phyloP scores from a whole-genome alignment of 2,888 invertebrate species.

The Malacosoma neustria region DNA sequence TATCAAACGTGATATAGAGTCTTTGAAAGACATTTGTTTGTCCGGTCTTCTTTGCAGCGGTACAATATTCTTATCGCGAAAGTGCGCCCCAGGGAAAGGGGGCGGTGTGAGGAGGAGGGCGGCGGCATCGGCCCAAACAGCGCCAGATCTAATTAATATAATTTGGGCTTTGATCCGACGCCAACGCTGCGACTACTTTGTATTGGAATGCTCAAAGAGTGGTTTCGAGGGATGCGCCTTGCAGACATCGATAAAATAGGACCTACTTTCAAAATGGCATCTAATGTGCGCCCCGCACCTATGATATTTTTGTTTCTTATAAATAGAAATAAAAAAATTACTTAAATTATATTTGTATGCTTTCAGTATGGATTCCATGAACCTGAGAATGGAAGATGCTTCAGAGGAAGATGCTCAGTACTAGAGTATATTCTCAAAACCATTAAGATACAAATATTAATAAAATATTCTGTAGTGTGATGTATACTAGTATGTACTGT shows the following conservation, averaged over 20 bases:
- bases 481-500: too few species aligned
- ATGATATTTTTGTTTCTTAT: too few species aligned
- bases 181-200: slow-evolving; percentile 4
- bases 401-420: too few species aligned
- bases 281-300: too few species aligned
- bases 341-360: too few species aligned
- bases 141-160: slow-evolving; percentile 33
- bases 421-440: too few species aligned
- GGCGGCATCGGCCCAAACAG: slow-evolving; percentile 5
- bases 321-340: too few species aligned
- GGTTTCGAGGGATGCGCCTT: not conserved
- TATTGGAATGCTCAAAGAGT: not conserved
- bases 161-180: slow-evolving; percentile 33
- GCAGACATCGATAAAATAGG: not conserved
- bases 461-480: too few species aligned
- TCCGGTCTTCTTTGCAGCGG: not conserved
- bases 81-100: not conserved
- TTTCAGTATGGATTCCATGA: too few species aligned
- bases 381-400: too few species aligned
- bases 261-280: not conserved
- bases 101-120: not conserved
- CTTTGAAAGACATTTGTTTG: not conserved
- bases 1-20: not conserved
- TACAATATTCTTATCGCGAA: slow-evolving; percentile 2
- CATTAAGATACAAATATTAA: too few species aligned